Evolutionary conservation across 2,113 vertebrate species (phyloP), one percentile per base, ranked within the genome.

Genomic region (Hoplias malabaricus): DNA sequence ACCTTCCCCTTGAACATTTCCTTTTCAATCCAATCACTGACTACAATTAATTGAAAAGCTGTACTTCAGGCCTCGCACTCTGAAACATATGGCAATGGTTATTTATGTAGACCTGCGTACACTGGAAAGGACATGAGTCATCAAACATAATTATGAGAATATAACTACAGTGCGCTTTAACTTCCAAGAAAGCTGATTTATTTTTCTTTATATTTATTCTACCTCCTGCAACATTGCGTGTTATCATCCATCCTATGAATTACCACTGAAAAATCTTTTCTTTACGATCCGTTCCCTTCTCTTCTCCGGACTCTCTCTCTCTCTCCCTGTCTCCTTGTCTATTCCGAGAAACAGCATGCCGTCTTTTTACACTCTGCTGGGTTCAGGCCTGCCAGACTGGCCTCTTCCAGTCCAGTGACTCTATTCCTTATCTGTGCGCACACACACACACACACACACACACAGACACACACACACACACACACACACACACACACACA

Each of bases 321-420:
- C 38, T 54, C 19, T 38, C 23, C 48, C 62, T 68, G 27, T 71
- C 72, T 63, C 56, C 25, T 56, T 10, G 31, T 77, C 59, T 40
- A 67, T 74, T 81, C 50, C 42, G 27, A 81, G 59, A 71, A 69
- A 85, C 82, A 87, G 82, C 87, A 90, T 85, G 86, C 84, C 88
- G 86, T 77, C 69, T 84, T 85, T 85, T 92, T 90, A 87, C 89
- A 86, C 87, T 85, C 84, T 86, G 82, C 62, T 90, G 70, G 74
- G 73, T 19, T 73, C 68, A 80, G 73, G 14, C 78, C 62, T 81
- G 79, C 83, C 88, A 85, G 85, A 82, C 88, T 82, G 84, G 56
- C 63, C 84, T 87, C 84, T 88, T 89, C 82, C 87, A 87, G 79
- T 85, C 82, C 82, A 75, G 76, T 79, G 79, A 82, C 70, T 77